Evolutionary conservation across 2,113 vertebrate species (phyloP).

Genomic region (Perca schrenkii): DNA sequence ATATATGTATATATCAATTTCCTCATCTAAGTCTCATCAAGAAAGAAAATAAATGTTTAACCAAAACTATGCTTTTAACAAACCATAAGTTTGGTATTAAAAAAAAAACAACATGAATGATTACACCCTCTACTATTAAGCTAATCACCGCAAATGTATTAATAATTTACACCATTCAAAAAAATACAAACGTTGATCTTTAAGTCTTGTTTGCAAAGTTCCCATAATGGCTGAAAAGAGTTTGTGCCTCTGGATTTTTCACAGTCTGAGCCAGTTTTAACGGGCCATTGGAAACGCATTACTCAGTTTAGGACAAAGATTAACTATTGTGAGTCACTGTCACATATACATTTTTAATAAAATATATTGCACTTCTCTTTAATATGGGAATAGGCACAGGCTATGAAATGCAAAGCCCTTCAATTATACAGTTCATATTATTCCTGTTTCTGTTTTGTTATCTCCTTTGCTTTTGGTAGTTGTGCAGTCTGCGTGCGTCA

Average conservation of each 20-base stretch:
- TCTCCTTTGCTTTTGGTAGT: background rate
- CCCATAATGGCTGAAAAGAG: slow-evolving; percentile 41
- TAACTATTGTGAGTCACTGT: slow-evolving; percentile 14
- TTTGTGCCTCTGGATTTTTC: slow-evolving; percentile 53
- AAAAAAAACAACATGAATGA: background rate
- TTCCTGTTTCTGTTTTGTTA: background rate
- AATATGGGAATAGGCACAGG: background rate
- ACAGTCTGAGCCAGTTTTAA: slow-evolving; percentile 63
- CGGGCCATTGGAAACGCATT: slow-evolving; percentile 66
- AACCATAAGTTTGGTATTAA: background rate
- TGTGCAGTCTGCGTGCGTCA: background rate
- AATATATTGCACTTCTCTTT: background rate
- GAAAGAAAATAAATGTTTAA: background rate
- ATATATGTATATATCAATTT: too few species aligned
- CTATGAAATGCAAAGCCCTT: too few species aligned
- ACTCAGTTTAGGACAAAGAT: slow-evolving; percentile 48
- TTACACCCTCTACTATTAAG: background rate
- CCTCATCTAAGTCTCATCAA: background rate
- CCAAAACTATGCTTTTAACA: background rate
- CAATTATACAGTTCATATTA: background rate
- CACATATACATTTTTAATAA: background rate
- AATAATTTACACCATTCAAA: background rate
- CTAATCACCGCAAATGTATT: background rate
- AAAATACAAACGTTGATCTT: background rate
- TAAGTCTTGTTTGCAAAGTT: slow-evolving; percentile 23